Conservation (phyloP, 2,113 vertebrate species). For the Xyrauchen texanus region DNA sequence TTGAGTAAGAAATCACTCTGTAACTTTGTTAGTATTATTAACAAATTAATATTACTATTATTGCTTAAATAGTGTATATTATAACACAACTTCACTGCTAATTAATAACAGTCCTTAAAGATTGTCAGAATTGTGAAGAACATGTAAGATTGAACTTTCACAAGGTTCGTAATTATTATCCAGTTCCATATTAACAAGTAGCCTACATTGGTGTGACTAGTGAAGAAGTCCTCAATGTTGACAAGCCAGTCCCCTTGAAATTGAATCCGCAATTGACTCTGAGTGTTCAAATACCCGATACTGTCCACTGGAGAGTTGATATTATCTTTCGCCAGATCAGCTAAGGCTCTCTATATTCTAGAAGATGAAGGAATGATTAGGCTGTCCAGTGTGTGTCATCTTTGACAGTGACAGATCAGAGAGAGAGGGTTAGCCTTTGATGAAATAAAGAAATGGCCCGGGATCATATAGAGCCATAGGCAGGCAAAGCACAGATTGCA, state of each 20-base stretch:
- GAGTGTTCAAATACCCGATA: conserved; percentile 29
- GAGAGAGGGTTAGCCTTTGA: not conserved
- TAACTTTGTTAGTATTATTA: too few species aligned
- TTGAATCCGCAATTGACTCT: conserved; percentile 27
- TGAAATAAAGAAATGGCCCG: conserved; percentile 39
- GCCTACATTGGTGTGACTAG: not conserved
- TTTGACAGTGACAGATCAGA: conserved; percentile 35
- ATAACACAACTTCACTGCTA: not conserved
- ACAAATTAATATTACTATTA: too few species aligned
- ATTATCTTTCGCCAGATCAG: conserved; percentile 31
- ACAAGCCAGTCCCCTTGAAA: not conserved
- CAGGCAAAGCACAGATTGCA: conserved; percentile 26
- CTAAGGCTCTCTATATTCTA: conserved; percentile 36
- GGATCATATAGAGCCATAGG: conserved; percentile 10
- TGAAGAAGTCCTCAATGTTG: conserved; percentile 9
- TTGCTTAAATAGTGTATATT: not conserved
- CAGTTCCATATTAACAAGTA: not conserved
- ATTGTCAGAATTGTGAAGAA: too few species aligned
- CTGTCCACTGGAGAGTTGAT: conserved; percentile 23
- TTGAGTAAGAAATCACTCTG: too few species aligned
- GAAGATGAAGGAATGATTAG: conserved; percentile 48
- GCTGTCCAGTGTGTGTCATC: conserved; percentile 38
- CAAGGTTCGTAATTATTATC: conserved; percentile 16
- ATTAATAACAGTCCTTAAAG: not conserved
- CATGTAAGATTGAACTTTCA: not conserved